Evolutionary conservation across 2,888 invertebrate genomes (phyloP), one percentile per base, ranked within the genome.

Genomic region (Lysandra coridon): DNA sequence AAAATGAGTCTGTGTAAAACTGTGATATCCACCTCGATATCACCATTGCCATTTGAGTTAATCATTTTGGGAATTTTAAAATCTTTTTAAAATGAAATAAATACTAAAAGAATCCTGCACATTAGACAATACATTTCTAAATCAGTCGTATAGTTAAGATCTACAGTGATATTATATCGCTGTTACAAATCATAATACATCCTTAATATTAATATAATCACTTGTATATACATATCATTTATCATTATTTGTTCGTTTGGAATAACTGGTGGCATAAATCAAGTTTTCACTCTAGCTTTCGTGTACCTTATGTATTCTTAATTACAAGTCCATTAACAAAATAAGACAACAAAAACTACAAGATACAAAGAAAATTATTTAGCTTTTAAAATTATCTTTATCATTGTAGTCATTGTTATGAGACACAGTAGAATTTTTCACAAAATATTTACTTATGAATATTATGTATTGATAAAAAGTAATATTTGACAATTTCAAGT

Each of bases 161-260:
- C 76, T 76, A 57, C 33, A 76, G 44, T 33, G 76, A 33, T 57
- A 6, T n/a, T 5, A 75, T 53, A 49, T 57, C 57, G 17, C n/a
- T 23, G 53, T 53, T 57, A 12, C 17, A 53, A 75, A 76, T 57
- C 79, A 84, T 83, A 83, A 82, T 78, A 84, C 82, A 82, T 74
- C 80, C 62, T 78, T 78, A 79, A 79, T 75, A 80, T 74, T 69
- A 78, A 80, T 76, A 78, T 73, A 78, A 62, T 76, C 78, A 80
- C 60, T 60, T 40, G 64, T 80, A 80, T 82, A 84, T 81, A 82
- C 81, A 82, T 76, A 81, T 77, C 60, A 82, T 69, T 78, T 78
- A 73, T 78, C 62, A 80, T 77, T 79, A 78, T 81, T 83, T 83
- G 82, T 83, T 83, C 82, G 44, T 81, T 81, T 82, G 82, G 80